Evolutionary conservation across 2,113 vertebrate species (phyloP).

Genomic region (Crotalus horridus): DNA sequence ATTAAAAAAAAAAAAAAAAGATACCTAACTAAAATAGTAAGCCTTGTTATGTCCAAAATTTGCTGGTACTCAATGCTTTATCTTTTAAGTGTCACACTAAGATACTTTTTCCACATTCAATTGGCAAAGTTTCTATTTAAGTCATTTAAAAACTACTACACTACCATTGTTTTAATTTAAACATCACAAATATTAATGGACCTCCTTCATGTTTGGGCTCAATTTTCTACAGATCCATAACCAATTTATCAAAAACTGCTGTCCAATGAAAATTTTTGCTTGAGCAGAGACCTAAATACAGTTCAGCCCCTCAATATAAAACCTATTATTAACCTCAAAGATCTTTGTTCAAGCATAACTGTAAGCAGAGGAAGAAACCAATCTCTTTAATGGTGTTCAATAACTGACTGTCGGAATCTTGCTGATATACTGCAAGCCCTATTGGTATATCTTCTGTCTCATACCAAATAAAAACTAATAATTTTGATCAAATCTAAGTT

Average conservation of each 20-base stretch:
- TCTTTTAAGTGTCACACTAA: not conserved
- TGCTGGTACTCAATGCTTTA: not conserved
- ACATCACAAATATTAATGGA: not conserved
- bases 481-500: not conserved
- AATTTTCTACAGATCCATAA: not conserved
- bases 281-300: not conserved
- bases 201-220: not conserved
- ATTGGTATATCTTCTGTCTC: not conserved
- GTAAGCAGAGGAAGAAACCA: not conserved
- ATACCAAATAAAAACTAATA: not conserved
- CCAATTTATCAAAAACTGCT: not conserved
- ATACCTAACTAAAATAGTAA: not conserved
- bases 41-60: not conserved
- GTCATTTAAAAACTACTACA: not conserved
- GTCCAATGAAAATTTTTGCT: not conserved
- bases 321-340: not conserved
- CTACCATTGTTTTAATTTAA: not conserved
- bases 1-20: too few species aligned
- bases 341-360: not conserved
- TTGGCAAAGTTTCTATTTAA: not conserved
- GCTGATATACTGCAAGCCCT: not conserved
- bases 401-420: not conserved
- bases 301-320: not conserved
- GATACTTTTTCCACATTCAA: not conserved
- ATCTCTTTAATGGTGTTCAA: not conserved